Percentiles rank a stretch among this genome's conserved stretches.
phyloP scores from a whole-genome alignment of 2,113 vertebrate genomes.

The Sander lucioperca region DNA sequence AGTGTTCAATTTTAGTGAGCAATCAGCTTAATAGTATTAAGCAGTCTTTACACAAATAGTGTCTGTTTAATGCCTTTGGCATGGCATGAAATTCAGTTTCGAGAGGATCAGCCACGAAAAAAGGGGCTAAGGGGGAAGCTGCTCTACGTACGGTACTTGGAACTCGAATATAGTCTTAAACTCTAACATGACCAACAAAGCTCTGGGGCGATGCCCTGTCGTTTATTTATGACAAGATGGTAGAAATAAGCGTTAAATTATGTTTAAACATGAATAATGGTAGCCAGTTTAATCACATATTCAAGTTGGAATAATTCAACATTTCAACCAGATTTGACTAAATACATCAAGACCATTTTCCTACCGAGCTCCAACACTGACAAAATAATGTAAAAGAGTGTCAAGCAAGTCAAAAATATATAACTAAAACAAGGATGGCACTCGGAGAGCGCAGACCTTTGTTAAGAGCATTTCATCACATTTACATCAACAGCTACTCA shows the following conservation, averaged over 20 bases:
- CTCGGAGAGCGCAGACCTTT: too few relatives aligned
- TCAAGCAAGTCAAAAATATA: not conserved
- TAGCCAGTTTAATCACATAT: not conserved
- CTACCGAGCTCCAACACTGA: not conserved
- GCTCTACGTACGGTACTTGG: conserved; percentile 23
- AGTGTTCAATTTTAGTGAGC: conserved; percentile 30
- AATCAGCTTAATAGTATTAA: conserved; percentile 49
- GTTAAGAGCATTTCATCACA: not conserved
- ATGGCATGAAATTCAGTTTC: conserved; percentile 37
- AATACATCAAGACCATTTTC: not conserved
- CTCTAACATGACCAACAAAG: too few relatives aligned
- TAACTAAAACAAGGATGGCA: not conserved
- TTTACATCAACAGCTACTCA: not conserved
- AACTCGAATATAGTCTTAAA: conserved; percentile 22
- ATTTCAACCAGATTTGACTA: not conserved
- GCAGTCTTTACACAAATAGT: conserved; percentile 38
- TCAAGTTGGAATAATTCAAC: not conserved
- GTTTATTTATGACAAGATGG: not conserved
- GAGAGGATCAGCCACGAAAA: conserved; percentile 52
- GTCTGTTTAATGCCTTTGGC: conserved; percentile 22
- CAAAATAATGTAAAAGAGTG: not conserved
- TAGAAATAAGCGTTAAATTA: not conserved
- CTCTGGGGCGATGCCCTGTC: conserved; percentile 12
- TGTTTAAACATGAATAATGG: not conserved
- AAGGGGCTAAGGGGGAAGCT: not conserved